A percentile compares a stretch with the other conserved stretches of the same genome.
phyloP scores from a whole-genome alignment of 1,140 invertebrate species.

The Aphelenchoides fujianensis region DNA sequence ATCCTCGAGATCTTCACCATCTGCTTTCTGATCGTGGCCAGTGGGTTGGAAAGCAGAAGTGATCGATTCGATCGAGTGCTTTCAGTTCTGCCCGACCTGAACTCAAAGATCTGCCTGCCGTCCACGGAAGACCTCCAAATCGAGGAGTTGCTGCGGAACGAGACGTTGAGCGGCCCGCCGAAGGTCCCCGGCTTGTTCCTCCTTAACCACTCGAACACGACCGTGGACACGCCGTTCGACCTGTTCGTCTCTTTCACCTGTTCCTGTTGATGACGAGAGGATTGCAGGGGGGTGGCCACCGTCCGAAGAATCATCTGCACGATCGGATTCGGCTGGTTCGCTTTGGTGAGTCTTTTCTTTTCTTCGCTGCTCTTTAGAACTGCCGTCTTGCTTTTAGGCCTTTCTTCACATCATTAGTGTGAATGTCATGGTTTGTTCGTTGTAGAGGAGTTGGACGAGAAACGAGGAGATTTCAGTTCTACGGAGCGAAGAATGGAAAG shows the following conservation, averaged over 20 bases:
- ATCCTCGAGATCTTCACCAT: slow-evolving; percentile 39
- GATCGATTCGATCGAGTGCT: not conserved
- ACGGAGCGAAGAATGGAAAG: not conserved
- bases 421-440: not conserved
- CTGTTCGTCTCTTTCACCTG: slow-evolving; percentile 3
- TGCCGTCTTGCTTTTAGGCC: not conserved
- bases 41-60: slow-evolving; percentile 28
- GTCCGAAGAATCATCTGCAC: slow-evolving; percentile 3
- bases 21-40: slow-evolving; percentile 51
- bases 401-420: slow-evolving; percentile 7
- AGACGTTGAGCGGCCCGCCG: not conserved
- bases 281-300: slow-evolving; percentile 8
- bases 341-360: not conserved
- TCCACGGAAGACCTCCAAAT: not conserved
- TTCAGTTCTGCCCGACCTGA: slow-evolving; percentile 34
- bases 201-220: slow-evolving; percentile 11
- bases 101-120: slow-evolving; percentile 21
- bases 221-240: slow-evolving; percentile 26
- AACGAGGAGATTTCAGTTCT: not conserved
- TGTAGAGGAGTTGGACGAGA: not conserved
- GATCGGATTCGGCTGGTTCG: not conserved
- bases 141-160: not conserved
- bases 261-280: slow-evolving; percentile 21
- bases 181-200: not conserved
- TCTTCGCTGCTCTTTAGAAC: too few relatives aligned